Percentiles rank a stretch among this genome's conserved stretches.
phyloP scores from a whole-genome alignment of 2,797 vertebrate genomes.

The Zalophus californianus region DNA sequence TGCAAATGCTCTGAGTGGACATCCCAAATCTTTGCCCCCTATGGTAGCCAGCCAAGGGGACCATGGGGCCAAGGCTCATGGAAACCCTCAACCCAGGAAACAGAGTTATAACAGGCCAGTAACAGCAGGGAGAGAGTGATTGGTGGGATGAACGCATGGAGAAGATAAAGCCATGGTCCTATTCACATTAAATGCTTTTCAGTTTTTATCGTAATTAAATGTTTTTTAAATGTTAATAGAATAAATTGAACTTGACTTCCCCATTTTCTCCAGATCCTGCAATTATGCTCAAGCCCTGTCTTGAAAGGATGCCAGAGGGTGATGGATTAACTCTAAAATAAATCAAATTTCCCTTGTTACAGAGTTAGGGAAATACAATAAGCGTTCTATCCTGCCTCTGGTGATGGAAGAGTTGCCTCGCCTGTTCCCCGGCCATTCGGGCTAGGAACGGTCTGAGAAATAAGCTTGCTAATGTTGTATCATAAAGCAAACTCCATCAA shows the following conservation, averaged over 20 bases:
- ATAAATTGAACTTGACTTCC: conserved; percentile 81
- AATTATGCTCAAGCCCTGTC: conserved; percentile 78
- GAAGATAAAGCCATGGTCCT: conserved; percentile 70
- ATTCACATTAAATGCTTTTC: conserved; percentile 80
- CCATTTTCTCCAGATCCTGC: conserved; percentile 75
- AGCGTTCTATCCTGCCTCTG: conserved; percentile 23
- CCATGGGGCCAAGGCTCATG: accelerated
- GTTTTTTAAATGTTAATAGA: conserved; percentile 72
- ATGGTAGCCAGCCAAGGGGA: not conserved
- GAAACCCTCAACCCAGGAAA: not conserved
- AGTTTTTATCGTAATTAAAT: conserved; percentile 80
- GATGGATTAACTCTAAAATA: conserved; percentile 81
- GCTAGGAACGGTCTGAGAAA: conserved; percentile 14
- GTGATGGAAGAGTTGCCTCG: not conserved
- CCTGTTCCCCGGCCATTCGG: not conserved
- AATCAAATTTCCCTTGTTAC: conserved; percentile 75
- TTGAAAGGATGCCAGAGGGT: conserved; percentile 82
- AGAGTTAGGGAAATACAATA: conserved; percentile 71
- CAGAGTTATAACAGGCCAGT: not conserved
- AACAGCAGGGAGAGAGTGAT: not conserved
- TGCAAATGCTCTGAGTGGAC: not conserved
- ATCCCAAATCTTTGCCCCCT: not conserved
- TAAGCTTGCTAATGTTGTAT: conserved; percentile 16
- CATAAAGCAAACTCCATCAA: conserved; percentile 6
- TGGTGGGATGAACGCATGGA: conserved; percentile 16